phyloP scores from a whole-genome alignment of 2,797 vertebrate species.

The Pangasius larnaudii region DNA sequence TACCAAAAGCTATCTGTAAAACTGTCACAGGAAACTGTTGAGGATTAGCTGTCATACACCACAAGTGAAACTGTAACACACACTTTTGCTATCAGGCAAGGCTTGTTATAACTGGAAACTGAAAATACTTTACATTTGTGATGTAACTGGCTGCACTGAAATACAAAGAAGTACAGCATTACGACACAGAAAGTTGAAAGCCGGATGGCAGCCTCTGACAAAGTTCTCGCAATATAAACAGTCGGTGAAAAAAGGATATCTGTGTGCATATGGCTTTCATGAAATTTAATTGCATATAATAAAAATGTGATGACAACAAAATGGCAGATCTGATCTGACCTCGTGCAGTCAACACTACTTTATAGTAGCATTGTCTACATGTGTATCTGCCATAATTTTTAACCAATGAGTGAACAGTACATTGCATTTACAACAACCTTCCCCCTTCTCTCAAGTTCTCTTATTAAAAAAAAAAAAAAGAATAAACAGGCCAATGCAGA shows the following conservation, averaged over 20 bases:
- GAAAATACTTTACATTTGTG: not conserved
- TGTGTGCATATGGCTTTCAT: not conserved
- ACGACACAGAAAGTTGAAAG: not conserved
- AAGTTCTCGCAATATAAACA: not conserved
- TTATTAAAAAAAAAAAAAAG: not conserved
- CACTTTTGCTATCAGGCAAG: not conserved
- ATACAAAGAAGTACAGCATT: conserved; percentile 2
- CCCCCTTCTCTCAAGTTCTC: not conserved
- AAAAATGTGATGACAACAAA: conserved; percentile 41
- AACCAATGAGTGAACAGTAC: not conserved
- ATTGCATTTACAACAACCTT: not conserved
- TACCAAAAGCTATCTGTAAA: not conserved
- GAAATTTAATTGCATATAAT: conserved; percentile 15
- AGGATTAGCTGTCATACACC: not conserved
- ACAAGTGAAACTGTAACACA: not conserved
- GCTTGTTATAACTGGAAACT: not conserved
- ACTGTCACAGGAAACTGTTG: conserved; percentile 3
- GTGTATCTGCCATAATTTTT: not conserved
- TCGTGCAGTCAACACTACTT: conserved; percentile 21
- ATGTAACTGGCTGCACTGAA: not conserved
- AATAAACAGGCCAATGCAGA: conserved; percentile 11
- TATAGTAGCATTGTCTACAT: not conserved
- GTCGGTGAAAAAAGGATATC: not conserved
- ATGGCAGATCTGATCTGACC: conserved; percentile 16
- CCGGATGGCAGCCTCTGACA: not conserved